A percentile compares a stretch with the other conserved stretches of the same genome.
Evolutionary conservation across 2,797 vertebrate genomes (phyloP).

Genomic region (Girardinus metallicus): DNA sequence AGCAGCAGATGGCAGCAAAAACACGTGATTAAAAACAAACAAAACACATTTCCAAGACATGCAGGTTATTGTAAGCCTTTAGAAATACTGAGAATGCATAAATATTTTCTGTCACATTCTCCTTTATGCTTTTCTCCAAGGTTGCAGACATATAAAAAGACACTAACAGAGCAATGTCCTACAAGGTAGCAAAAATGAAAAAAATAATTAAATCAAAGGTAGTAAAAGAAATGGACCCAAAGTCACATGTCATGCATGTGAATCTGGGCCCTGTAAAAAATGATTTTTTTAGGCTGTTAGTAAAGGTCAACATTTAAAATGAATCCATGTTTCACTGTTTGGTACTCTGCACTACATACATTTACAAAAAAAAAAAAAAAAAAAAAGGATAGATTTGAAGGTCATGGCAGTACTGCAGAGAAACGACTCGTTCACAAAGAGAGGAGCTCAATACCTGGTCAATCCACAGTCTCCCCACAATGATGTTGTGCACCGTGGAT

Average conservation of each 20-base stretch:
- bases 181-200: not conserved
- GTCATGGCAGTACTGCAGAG: conserved; percentile 4
- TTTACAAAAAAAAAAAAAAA: not conserved
- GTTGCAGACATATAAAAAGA: not conserved
- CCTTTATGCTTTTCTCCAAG: not conserved
- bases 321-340: conserved; percentile 28
- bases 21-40: not conserved
- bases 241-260: conserved; percentile 8
- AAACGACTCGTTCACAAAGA: conserved; percentile 11
- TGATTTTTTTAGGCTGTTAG: conserved; percentile 50
- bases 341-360: conserved; percentile 16
- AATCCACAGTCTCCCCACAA: conserved; percentile 98
- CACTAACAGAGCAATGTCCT: not conserved
- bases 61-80: not conserved
- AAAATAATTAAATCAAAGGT: not conserved
- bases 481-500: conserved; percentile 99
- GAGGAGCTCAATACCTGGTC: conserved; percentile 85
- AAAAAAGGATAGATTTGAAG: conserved; percentile 8
- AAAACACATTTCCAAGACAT: not conserved
- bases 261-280: conserved; percentile 52
- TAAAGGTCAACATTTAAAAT: conserved; percentile 62
- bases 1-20: not conserved
- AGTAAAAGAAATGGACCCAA: not conserved
- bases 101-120: not conserved
- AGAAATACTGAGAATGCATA: not conserved